Evolutionary conservation across 1,140 invertebrate genomes (phyloP).

Genomic region (Eufriesea mexicana): DNA sequence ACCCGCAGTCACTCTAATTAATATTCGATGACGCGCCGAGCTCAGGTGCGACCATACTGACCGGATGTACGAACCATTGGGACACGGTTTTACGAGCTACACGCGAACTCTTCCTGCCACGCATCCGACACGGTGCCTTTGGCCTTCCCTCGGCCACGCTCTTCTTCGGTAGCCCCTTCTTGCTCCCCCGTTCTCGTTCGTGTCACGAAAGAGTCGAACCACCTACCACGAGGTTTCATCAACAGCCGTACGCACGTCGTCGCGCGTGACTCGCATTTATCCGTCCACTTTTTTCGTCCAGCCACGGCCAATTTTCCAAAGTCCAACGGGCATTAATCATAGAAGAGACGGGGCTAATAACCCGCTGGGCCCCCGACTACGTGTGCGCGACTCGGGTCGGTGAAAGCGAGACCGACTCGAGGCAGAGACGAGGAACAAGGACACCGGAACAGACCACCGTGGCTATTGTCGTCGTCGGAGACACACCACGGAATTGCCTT

Average conservation of each 20-base stretch:
- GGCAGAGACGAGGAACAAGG: background rate
- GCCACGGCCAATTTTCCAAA: conserved; percentile 70
- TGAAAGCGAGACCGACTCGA: no score
- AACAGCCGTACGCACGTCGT: conserved; percentile 73
- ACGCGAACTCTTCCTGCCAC: conserved; percentile 68
- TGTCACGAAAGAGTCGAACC: conserved; percentile 50
- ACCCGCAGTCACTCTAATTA: conserved; percentile 47
- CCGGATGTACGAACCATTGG: conserved; percentile 62
- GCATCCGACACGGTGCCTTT: conserved; percentile 24
- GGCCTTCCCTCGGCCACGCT: background rate
- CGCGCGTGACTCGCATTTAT: conserved; percentile 80
- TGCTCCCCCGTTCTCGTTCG: background rate
- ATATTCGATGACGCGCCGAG: conserved; percentile 58
- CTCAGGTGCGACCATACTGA: conserved; percentile 37
- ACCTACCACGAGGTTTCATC: conserved; percentile 76
- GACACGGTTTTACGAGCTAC: conserved; percentile 53
- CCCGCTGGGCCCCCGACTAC: conserved; percentile 47
- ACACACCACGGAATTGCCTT: conserved; percentile 37
- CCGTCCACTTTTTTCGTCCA: conserved; percentile 60
- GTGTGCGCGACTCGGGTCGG: background rate
- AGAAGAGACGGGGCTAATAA: conserved; percentile 69
- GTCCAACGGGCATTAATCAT: conserved; percentile 69
- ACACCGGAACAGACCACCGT: background rate
- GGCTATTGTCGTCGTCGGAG: conserved; percentile 44
- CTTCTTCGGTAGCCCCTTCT: conserved; percentile 40